Base-by-base conservation (phyloP, 92 coral and sea anemone species). In the Porites rus region DNA sequence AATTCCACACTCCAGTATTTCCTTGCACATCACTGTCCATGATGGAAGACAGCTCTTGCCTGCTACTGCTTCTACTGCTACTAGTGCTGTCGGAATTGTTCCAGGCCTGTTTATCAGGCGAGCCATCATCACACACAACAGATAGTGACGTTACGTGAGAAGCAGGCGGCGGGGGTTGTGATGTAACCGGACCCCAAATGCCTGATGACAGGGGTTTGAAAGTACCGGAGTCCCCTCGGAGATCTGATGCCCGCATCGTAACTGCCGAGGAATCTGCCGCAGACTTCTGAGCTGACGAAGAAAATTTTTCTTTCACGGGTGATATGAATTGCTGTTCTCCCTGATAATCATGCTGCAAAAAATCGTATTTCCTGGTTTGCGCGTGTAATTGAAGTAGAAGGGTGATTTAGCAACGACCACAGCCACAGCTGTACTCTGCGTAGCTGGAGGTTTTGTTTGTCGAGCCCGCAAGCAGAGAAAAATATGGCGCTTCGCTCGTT, bases 51-150 rank as follows among this genome's bases (percentile, higher is more conserved):
- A 97, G 91, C 85, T 97, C 99, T 78, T 95, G 95, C 11, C 99
- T 95, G 84, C 99, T 97, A 65, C 99, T 97, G 65, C 99, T 97
- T 78, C 98, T 88, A 67, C 99, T 97, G 68, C 88, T 85, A 69
- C 99, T 97, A 2, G 99, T 96, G 75, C 99, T 97, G 89, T 97
- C 98, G 0, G 99, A 97, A 88, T 97, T 97, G 75, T 97, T 96
- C 99, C 99, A 97, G 12, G 93, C 96, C 79, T 94, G 98, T 59
- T 93, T 90, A 21, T 97, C 99, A 21, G 91, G 90, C 53, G 86
- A 72, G 11, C 96, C 95, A 24, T 94, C 98, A 75, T 96, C 98
- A 78, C 98, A 91, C 14, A 91, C 96, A n/a, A 92, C 98, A 46
- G 98, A 85, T 72, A 93, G 79, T 5, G 96, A 70, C 4, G 92